Evolutionary conservation across 1,140 invertebrate species (phyloP).

Genomic region (Ostrea edulis): DNA sequence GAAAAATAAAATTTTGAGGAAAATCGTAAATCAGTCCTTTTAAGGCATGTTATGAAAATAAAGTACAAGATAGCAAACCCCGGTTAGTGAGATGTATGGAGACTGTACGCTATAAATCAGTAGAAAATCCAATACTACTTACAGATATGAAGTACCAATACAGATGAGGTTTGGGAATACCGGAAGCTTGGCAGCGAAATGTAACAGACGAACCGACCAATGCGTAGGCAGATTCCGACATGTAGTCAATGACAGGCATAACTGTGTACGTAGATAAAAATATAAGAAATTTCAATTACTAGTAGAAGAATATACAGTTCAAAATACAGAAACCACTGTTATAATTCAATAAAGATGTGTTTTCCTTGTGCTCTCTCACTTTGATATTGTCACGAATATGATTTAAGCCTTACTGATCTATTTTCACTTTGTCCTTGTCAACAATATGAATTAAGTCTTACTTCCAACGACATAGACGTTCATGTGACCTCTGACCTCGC

Average conservation of each 20-base stretch:
- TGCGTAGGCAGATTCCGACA: slow-evolving; percentile 8
- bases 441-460: not conserved
- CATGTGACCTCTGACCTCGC: not conserved
- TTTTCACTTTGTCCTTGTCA: not conserved
- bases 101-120: no score
- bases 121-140: not conserved
- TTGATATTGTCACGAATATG: no score
- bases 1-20: no score
- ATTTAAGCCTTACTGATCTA: not conserved
- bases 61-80: no score
- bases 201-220: not conserved
- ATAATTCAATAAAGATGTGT: not conserved
- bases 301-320: not conserved
- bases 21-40: no score
- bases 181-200: slow-evolving; percentile 26
- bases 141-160: slow-evolving; percentile 23
- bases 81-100: no score
- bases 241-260: not conserved
- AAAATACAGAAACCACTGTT: not conserved
- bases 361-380: no score
- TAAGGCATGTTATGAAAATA: no score
- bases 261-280: not conserved
- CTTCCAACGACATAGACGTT: slow-evolving; percentile 5
- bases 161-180: not conserved
- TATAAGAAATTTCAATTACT: not conserved